Evolutionary conservation across 2,113 vertebrate species (phyloP).

Genomic region (Gopherus evgoodei): DNA sequence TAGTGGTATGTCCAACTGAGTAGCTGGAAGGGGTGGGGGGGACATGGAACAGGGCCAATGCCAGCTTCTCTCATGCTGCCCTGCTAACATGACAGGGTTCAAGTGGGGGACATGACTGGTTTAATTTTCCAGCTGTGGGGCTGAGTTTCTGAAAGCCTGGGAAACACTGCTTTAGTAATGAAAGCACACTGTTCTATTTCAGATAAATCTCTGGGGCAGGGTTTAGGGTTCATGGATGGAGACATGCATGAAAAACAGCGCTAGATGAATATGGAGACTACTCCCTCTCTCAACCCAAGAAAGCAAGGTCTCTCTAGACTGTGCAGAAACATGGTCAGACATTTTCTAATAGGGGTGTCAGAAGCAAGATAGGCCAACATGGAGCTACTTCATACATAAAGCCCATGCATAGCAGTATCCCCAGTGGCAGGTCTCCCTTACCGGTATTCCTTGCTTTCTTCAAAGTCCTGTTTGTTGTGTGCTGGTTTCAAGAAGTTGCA

Average conservation of each 20-base stretch:
- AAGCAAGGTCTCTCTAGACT: background rate
- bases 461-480: conserved; percentile 89
- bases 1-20: background rate
- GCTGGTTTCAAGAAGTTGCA: conserved; percentile 87
- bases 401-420: background rate
- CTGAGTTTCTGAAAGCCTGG: background rate
- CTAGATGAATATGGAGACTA: background rate
- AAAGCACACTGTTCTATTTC: background rate
- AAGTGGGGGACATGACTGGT: fast-evolving
- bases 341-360: background rate
- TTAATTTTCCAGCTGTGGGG: background rate
- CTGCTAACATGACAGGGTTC: background rate
- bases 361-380: background rate
- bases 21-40: background rate
- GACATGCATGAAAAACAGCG: background rate
- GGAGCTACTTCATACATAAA: background rate
- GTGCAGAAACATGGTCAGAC: background rate
- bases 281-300: background rate
- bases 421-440: conserved; percentile 41
- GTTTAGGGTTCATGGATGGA: background rate
- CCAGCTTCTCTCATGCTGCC: background rate
- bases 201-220: background rate
- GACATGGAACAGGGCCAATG: background rate
- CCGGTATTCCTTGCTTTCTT: conserved; percentile 88
- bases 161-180: background rate